Evolutionary conservation across 1,140 invertebrate genomes (phyloP).

Genomic region (Adoxophyes honmai): DNA sequence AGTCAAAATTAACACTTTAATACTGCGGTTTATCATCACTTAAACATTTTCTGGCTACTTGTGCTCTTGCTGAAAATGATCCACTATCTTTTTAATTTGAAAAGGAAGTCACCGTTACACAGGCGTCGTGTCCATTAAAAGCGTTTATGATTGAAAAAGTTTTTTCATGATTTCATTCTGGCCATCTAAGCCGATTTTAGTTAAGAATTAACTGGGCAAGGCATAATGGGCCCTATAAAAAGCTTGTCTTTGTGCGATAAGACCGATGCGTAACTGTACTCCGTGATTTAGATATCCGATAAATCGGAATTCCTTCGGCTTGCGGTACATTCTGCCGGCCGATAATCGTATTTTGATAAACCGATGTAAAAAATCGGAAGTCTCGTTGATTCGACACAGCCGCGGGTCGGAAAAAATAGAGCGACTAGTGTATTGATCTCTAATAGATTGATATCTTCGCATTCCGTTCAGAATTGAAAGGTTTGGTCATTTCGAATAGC

Average conservation of each 20-base stretch:
- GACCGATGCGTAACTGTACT: constrained; percentile 26
- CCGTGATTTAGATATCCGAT: constrained; percentile 37
- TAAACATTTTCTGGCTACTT: too few species aligned
- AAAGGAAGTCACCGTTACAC: neutral
- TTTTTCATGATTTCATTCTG: constrained; percentile 2
- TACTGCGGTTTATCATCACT: too few species aligned
- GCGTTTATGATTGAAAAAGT: neutral
- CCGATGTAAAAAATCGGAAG: constrained; percentile 45
- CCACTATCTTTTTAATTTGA: neutral
- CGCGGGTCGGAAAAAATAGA: constrained; percentile 51
- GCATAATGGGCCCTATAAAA: constrained; percentile 19
- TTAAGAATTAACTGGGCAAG: neutral
- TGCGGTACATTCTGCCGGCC: constrained; percentile 63
- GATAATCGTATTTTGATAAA: constrained; percentile 56
- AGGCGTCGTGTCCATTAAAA: constrained; percentile 1
- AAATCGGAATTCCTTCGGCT: constrained; percentile 49
- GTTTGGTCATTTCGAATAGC: too few species aligned
- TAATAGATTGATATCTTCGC: too few species aligned
- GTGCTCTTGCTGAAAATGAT: too few species aligned
- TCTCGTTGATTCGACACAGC: constrained; percentile 40
- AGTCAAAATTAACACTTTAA: too few species aligned
- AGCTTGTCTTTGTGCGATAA: constrained; percentile 28
- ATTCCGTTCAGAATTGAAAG: too few species aligned
- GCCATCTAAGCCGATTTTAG: constrained; percentile 3
- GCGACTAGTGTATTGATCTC: too few species aligned